phyloP scores from a whole-genome alignment of 2,888 invertebrate genomes.

The Ariolimax columbianus region DNA sequence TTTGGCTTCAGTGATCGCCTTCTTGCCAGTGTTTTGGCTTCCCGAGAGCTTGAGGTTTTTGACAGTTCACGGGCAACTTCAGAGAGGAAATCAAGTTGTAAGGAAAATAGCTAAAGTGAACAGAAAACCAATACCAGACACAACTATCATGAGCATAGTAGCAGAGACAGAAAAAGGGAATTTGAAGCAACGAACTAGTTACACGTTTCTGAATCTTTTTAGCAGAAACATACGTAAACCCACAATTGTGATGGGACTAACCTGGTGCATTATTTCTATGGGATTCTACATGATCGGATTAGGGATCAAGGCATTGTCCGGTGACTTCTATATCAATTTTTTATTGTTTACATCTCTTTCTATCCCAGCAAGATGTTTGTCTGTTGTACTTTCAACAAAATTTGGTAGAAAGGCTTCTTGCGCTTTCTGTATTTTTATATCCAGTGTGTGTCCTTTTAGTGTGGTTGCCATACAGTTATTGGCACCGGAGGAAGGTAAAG shows the following conservation, averaged over 20 bases:
- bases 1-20: constrained; percentile 4
- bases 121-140: constrained; percentile 49
- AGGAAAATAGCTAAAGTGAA: constrained; percentile 55
- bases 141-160: constrained; percentile 8
- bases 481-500: background rate
- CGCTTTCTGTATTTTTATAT: background rate
- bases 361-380: background rate
- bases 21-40: constrained; percentile 48
- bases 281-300: constrained; percentile 61
- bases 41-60: constrained; percentile 61
- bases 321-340: constrained; percentile 59
- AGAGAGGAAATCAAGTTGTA: constrained; percentile 52
- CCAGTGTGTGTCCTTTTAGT: background rate
- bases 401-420: constrained; percentile 19
- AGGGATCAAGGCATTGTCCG: constrained; percentile 56
- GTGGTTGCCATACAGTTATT: background rate
- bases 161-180: constrained; percentile 5
- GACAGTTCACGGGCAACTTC: constrained; percentile 54
- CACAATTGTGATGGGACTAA: constrained; percentile 1
- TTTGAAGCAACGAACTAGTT: background rate
- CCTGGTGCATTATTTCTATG: constrained; percentile 27
- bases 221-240: background rate
- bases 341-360: constrained; percentile 51
- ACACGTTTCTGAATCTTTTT: background rate
- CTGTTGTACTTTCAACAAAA: constrained; percentile 18